Conservation (phyloP, 92 coral and sea anemone species). For the Micromussa lordhowensis region DNA sequence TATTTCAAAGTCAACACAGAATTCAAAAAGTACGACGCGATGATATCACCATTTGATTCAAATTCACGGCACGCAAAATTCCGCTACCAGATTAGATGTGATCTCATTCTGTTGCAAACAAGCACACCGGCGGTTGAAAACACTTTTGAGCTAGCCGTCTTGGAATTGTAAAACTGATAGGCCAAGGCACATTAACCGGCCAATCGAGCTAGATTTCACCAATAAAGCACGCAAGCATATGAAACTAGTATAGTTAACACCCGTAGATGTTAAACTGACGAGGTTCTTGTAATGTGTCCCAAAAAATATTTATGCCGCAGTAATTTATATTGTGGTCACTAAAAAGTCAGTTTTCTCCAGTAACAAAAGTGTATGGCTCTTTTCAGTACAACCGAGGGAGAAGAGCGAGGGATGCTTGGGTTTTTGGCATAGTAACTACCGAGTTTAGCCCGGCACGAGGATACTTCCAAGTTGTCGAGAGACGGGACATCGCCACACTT, state of each 20-base stretch:
- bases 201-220: neutral
- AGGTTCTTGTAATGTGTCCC: too few species aligned
- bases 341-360: neutral
- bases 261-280: neutral
- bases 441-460: conserved; percentile 27
- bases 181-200: neutral
- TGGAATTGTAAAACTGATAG: too few species aligned
- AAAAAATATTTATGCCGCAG: too few species aligned
- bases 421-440: conserved; percentile 45
- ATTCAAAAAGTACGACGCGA: too few species aligned
- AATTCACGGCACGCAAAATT: too few species aligned
- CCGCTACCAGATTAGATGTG: too few species aligned
- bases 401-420: conserved; percentile 27
- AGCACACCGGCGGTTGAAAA: neutral
- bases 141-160: neutral
- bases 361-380: neutral
- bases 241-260: neutral
- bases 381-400: conserved; percentile 39
- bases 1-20: too few species aligned
- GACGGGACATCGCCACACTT: conserved; percentile 38
- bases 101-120: too few species aligned
- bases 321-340: neutral
- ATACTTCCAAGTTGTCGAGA: conserved; percentile 26
- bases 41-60: too few species aligned
- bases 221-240: neutral